Conservation (phyloP, 2,888 invertebrate genomes). For the Pasiphila rectangulata region DNA sequence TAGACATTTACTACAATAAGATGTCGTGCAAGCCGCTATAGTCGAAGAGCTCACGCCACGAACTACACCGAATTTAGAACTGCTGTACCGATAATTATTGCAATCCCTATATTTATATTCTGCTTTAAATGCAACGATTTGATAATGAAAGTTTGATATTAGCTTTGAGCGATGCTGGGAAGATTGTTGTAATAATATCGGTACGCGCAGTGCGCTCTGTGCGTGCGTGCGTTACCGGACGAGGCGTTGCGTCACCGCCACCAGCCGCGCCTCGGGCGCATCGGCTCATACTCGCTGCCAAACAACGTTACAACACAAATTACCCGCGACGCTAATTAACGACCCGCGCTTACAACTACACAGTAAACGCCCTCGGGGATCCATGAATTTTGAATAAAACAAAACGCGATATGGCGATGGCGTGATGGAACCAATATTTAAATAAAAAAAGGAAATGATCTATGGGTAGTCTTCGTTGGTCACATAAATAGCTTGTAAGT, state of each 20-base stretch:
- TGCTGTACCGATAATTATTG: constrained; percentile 14
- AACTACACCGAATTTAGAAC: constrained; percentile 27
- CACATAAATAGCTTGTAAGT: constrained; percentile 7
- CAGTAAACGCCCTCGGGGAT: constrained; percentile 6
- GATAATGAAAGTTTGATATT: not conserved
- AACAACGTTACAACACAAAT: constrained; percentile 39
- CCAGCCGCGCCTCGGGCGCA: constrained; percentile 56
- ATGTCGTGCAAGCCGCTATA: constrained; percentile 42
- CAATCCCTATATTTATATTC: not conserved
- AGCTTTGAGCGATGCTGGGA: not conserved
- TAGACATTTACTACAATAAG: constrained; percentile 26
- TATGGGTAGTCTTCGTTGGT: constrained; percentile 6
- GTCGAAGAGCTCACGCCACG: constrained; percentile 48
- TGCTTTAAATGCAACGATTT: too few species aligned
- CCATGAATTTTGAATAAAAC: constrained; percentile 21
- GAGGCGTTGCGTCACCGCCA: constrained; percentile 64
- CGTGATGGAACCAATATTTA: constrained; percentile 34
- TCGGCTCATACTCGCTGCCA: constrained; percentile 70
- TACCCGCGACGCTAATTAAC: too few species aligned
- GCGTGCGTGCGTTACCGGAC: constrained; percentile 51
- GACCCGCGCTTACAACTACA: too few species aligned
- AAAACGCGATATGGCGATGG: constrained; percentile 34
- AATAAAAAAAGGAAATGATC: constrained; percentile 26
- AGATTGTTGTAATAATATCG: constrained; percentile 10
- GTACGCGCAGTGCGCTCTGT: constrained; percentile 24